These are phyloP conservation scores for Pseudochirops corinnae DNA, from an alignment of 2,797 vertebrate species.

Conservation along the genomic window DNA sequence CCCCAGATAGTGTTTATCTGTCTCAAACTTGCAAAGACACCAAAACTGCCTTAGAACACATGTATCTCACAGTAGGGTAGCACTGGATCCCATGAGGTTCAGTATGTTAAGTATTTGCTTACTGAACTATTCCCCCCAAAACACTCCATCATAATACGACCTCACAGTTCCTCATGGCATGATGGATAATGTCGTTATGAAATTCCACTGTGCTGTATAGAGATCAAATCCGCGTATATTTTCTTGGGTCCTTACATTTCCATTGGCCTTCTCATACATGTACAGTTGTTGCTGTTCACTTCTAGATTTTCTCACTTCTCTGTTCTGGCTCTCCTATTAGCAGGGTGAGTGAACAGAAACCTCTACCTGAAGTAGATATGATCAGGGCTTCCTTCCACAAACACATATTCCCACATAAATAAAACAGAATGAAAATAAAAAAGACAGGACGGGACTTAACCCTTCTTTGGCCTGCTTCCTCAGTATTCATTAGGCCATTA, in stretches of 20 bases:
- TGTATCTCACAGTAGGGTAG: neutral
- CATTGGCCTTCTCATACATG: no score
- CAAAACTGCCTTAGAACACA: neutral
- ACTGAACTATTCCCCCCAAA: neutral
- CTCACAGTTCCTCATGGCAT: neutral
- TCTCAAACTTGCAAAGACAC: neutral
- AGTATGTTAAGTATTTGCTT: neutral
- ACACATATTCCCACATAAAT: neutral
- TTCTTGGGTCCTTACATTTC: neutral
- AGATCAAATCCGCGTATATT: neutral
- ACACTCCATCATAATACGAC: neutral
- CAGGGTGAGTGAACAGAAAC: neutral
- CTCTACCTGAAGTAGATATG: neutral
- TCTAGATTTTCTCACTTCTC: neutral
- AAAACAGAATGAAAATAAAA: constrained; percentile 9
- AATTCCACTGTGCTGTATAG: neutral
- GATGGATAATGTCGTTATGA: neutral
- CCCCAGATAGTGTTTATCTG: neutral
- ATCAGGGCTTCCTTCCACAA: neutral
- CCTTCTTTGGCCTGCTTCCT: neutral
- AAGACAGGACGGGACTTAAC: neutral
- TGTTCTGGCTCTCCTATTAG: neutral
- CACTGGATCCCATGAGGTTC: constrained; percentile 9
- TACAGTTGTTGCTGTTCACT: neutral
- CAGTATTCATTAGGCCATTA: neutral